These are phyloP conservation scores for Acheta domesticus DNA, from an alignment of 2,888 invertebrate genomes.

Conservation along the genomic window DNA sequence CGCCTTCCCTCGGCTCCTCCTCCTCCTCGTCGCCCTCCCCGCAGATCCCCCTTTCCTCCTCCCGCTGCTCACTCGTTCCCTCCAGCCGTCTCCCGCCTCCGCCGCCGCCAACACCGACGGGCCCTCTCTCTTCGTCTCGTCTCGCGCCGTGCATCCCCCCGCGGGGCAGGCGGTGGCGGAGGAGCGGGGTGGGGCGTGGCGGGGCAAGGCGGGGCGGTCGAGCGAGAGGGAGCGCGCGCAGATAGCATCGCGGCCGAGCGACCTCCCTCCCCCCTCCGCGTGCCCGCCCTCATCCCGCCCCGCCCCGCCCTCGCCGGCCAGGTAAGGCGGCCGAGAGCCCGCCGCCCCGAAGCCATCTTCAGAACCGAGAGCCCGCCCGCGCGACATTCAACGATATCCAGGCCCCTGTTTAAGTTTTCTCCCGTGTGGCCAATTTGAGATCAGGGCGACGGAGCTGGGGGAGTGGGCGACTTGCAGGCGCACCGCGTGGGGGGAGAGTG, in stretches of 20 bases:
- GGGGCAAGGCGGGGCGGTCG: not conserved
- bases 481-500: no score
- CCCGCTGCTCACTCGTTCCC: no score
- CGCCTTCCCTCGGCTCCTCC: not conserved
- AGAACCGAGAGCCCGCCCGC: not conserved
- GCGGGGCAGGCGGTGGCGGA: no score
- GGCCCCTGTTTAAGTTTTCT: constrained; percentile 3
- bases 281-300: not conserved
- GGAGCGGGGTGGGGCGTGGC: no score
- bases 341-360: not conserved
- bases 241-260: constrained; percentile 4
- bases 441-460: not conserved
- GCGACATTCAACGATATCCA: not conserved
- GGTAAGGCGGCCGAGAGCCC: not conserved
- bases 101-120: no score
- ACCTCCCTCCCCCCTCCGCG: no score
- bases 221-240: not conserved
- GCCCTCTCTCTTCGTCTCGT: no score
- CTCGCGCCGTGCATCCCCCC: no score
- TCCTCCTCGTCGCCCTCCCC: no score
- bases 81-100: no score
- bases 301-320: not conserved
- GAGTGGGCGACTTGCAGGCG: no score
- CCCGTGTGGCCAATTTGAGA: constrained; percentile 4
- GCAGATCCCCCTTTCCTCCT: no score